These are phyloP conservation scores for Chloroceryle inda DNA, from an alignment of 2,797 vertebrate genomes.

Conservation along the genomic window DNA sequence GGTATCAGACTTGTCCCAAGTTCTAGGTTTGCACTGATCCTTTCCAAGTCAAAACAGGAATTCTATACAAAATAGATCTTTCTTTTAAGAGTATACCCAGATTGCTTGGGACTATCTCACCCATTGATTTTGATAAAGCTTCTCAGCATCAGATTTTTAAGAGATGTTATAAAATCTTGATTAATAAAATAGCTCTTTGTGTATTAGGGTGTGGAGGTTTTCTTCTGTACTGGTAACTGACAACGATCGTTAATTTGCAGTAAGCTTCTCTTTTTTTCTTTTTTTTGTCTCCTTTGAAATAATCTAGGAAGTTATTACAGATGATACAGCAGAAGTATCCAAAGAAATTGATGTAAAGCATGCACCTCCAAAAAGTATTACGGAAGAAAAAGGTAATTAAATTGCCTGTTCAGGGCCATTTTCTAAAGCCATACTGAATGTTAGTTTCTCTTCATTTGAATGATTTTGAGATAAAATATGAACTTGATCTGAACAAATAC, in stretches of 20 bases:
- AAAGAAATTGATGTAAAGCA: neutral
- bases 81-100: neutral
- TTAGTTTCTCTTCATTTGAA: neutral
- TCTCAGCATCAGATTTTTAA: neutral
- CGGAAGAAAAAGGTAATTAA: conserved; percentile 75
- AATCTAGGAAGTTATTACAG: conserved; percentile 57
- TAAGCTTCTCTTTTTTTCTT: neutral
- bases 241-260: neutral
- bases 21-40: neutral
- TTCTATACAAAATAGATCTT: neutral
- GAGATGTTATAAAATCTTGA: neutral
- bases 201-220: rapidly evolving
- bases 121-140: neutral
- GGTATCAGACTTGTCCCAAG: rapidly evolving
- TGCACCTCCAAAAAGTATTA: neutral
- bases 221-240: neutral
- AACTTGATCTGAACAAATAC: neutral
- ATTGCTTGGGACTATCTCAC: neutral
- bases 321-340: conserved; percentile 34
- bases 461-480: neutral
- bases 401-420: neutral
- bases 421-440: neutral
- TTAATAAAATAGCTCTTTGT: neutral
- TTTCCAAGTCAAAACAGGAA: neutral
- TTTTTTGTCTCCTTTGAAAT: conserved; percentile 24